Conservation (phyloP, 2,113 vertebrate genomes). For the Thryonomys swinderianus region DNA sequence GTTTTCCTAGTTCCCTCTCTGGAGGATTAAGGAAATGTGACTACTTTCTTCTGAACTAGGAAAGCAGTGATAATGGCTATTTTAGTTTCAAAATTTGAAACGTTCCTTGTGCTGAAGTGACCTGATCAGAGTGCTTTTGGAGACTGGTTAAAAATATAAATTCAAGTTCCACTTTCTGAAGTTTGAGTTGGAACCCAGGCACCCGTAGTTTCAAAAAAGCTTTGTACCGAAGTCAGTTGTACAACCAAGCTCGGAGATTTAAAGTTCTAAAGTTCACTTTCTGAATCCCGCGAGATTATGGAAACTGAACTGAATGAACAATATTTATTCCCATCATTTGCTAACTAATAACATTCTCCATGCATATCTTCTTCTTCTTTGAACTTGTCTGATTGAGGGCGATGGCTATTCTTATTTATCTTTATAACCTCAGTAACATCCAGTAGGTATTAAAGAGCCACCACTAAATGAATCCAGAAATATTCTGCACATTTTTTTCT, state of each 20-base stretch:
- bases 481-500: not conserved
- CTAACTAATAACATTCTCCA: not conserved
- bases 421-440: not conserved
- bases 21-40: not conserved
- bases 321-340: slow-evolving; percentile 41
- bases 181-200: not conserved
- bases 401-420: slow-evolving; percentile 46
- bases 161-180: not conserved
- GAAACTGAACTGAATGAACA: not conserved
- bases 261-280: slow-evolving; percentile 2
- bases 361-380: slow-evolving; percentile 22
- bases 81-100: not conserved
- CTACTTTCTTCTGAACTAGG: not conserved
- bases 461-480: slow-evolving; percentile 26
- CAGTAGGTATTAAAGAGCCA: not conserved
- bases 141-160: not conserved
- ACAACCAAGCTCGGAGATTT: not conserved
- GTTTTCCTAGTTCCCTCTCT: not conserved
- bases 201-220: slow-evolving; percentile 5
- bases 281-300: slow-evolving; percentile 36
- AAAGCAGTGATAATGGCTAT: not conserved
- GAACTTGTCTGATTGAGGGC: slow-evolving; percentile 8
- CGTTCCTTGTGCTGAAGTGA: not conserved
- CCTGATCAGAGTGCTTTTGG: not conserved
- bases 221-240: not conserved